Conservation (phyloP, 2,113 vertebrate genomes). For the Callopanchax toddi region DNA sequence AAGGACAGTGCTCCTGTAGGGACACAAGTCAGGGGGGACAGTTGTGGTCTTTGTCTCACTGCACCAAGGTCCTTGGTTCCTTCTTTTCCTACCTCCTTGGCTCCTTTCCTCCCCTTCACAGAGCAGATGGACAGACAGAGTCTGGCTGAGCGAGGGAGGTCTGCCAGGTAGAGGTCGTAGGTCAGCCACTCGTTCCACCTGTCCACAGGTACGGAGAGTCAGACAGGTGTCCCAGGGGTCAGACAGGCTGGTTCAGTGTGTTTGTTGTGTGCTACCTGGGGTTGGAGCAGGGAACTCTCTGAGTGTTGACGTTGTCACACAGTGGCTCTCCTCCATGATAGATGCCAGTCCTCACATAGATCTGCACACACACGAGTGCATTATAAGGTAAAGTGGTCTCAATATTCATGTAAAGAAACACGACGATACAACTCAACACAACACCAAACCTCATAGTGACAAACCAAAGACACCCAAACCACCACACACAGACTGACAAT, state of each 20-base stretch:
- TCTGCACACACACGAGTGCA: constrained; percentile 81
- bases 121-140: constrained; percentile 69
- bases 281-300: constrained; percentile 95
- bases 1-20: constrained; percentile 90
- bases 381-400: too few relatives aligned
- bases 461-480: background rate
- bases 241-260: background rate
- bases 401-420: too few relatives aligned
- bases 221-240: background rate
- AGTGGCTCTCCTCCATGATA: constrained; percentile 95
- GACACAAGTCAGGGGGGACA: constrained; percentile 1
- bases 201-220: background rate
- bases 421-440: too few relatives aligned
- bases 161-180: constrained; percentile 64
- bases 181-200: constrained; percentile 70
- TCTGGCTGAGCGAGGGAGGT: constrained; percentile 64
- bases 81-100: constrained; percentile 61
- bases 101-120: constrained; percentile 71
- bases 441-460: too few relatives aligned
- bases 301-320: constrained; percentile 97
- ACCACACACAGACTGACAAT: too few relatives aligned
- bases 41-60: background rate
- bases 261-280: constrained; percentile 81
- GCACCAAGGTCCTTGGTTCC: background rate
- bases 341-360: constrained; percentile 95